These are phyloP conservation scores for Scrobipalpa atriplicella DNA, from an alignment of 2,888 invertebrate genomes.

Conservation along the genomic window DNA sequence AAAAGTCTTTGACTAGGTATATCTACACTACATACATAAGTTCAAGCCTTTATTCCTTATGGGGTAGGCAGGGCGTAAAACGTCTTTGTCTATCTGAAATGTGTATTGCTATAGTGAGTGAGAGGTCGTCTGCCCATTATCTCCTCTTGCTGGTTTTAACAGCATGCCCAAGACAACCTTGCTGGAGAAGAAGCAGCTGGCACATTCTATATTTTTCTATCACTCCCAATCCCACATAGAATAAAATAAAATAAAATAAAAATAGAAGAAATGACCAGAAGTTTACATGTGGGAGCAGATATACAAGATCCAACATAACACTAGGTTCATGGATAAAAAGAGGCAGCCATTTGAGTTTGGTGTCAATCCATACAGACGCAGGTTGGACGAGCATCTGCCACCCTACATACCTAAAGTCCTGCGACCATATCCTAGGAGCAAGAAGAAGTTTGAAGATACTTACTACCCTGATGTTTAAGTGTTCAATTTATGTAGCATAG, in stretches of 20 bases:
- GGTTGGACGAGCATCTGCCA: constrained; percentile 85
- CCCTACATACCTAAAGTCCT: constrained; percentile 87
- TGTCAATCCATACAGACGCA: constrained; percentile 84
- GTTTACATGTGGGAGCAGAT: constrained; percentile 92
- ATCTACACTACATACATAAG: no score
- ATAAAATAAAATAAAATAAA: no score
- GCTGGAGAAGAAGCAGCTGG: no score
- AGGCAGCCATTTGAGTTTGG: constrained; percentile 87
- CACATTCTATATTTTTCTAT: no score
- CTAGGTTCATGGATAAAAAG: constrained; percentile 86
- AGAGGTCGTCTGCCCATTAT: no score
- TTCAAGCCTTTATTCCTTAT: neutral
- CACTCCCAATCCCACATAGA: no score
- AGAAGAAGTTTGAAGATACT: constrained; percentile 85
- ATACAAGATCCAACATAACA: constrained; percentile 88
- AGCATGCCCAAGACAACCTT: no score
- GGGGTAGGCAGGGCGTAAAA: no score
- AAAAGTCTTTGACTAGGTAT: no score
- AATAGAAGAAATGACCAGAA: constrained; percentile 84
- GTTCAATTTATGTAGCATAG: constrained; percentile 16
- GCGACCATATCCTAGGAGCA: constrained; percentile 84
- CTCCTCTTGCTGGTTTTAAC: no score
- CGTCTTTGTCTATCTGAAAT: neutral
- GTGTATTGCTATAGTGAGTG: neutral
- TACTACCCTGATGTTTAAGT: constrained; percentile 84